Evolutionary conservation across 2,797 vertebrate genomes (phyloP), one percentile per base, ranked within the genome.

Genomic region (Spea hammondii): DNA sequence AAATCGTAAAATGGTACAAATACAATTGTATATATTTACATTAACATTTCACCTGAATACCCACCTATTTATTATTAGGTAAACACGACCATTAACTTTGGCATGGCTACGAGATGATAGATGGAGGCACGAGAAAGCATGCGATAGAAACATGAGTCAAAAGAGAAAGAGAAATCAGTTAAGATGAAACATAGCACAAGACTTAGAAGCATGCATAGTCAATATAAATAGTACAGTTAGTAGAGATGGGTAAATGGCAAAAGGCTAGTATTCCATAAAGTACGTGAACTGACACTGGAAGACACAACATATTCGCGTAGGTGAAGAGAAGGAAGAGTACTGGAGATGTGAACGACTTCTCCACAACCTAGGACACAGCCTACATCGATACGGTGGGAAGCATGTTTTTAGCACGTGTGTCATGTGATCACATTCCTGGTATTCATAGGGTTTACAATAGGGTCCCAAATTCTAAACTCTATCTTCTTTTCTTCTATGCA

Each of bases 1-100:
- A 32, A 32, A 32, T 32, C 32, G 32, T 32, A 32, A 32, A 32
- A 32, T 32, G 32, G 32, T 32, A 32, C 32, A 32, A 32, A 12
- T 69, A 14, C 1, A 14, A 8, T 72, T 13, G 46, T 54, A 10
- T 62, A 64, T 12, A 62, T 5, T 50, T n/a, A 65, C 32, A 5
- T 3, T 85, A 84, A 87, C 72, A 83, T 88, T 89, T 87, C 46
- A 69, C 70, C 59, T 88, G 91, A 84, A 85, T 94, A 99, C 97
- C 96, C 95, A 99, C 97, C 97, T 99, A 96, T 98, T 95, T 93
- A 98, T 95, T 93, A 99, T 97, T 91, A 99, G 92, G 95, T 96
- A 96, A 87, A 99, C 94, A 88, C 97, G 97, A 78, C 94, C 95
- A 94, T 92, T 98, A 94, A 99, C 97, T 95, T 99, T 99, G 92